These are phyloP conservation scores for Drosophila lacicola DNA, from an alignment of 2,888 invertebrate species.

Conservation along the genomic window DNA sequence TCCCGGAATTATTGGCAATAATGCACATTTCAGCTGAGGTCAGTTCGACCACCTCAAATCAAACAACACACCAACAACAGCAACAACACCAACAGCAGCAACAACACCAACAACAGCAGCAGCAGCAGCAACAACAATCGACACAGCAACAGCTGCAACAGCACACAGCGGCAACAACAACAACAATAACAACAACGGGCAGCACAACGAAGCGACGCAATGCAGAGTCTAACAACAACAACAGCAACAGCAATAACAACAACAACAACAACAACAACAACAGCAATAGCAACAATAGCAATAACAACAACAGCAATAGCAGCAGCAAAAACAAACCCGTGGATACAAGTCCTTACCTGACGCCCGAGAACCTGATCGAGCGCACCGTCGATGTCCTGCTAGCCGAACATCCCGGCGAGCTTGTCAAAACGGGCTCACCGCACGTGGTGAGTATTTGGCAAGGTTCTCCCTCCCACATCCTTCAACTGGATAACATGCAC, in stretches of 20 bases:
- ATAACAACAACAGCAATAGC: conserved; percentile 70
- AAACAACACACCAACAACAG: conserved; percentile 47
- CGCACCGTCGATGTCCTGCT: conserved; percentile 93
- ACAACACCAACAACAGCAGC: conserved; percentile 44
- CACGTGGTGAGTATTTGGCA: conserved; percentile 89
- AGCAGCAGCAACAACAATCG: conserved; percentile 38
- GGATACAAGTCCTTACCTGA: conserved; percentile 86
- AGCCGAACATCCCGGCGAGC: conserved; percentile 96
- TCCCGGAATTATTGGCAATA: conserved; percentile 64
- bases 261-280: conserved; percentile 57
- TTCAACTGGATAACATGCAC: background rate
- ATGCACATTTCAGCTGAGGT: conserved; percentile 94
- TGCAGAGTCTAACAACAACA: conserved; percentile 75
- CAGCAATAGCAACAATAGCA: conserved; percentile 65
- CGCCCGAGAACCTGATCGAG: conserved; percentile 93
- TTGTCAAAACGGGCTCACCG: conserved; percentile 97
- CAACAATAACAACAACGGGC: conserved; percentile 48
- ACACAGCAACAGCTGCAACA: conserved; percentile 47
- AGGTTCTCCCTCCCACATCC: too few species aligned
- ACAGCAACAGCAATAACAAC: conserved; percentile 40
- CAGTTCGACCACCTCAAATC: conserved; percentile 89
- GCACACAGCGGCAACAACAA: conserved; percentile 60
- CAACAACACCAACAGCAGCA: conserved; percentile 63
- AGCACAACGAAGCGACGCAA: conserved; percentile 55
- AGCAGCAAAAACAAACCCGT: conserved; percentile 74